A percentile compares a stretch with the other conserved stretches of the same genome.
phyloP scores from a whole-genome alignment of 2,888 invertebrate genomes.

The Melinaea menophilus region DNA sequence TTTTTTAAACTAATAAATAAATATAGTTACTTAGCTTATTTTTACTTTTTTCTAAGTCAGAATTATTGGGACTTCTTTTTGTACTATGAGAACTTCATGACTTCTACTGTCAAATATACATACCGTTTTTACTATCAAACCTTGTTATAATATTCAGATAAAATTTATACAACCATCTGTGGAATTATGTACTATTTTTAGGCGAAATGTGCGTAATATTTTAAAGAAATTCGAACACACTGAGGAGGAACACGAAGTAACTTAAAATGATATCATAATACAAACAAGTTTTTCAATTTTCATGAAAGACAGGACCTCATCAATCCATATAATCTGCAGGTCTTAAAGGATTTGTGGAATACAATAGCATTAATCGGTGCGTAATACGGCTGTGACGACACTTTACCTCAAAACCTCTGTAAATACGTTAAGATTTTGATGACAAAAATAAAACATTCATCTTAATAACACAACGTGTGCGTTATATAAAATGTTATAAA shows the following conservation, averaged over 20 bases:
- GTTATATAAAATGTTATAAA: background rate
- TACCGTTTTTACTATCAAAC: too few species aligned
- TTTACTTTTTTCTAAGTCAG: too few species aligned
- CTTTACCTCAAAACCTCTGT: slow-evolving; percentile 17
- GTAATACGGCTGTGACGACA: slow-evolving; percentile 23
- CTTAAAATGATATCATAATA: too few species aligned
- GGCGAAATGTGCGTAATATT: too few species aligned
- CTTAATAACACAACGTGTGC: slow-evolving; percentile 6
- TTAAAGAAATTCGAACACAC: too few species aligned
- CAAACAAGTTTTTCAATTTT: slow-evolving; percentile 38
- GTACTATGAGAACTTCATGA: too few species aligned
- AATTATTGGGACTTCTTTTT: too few species aligned
- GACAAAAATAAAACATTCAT: slow-evolving; percentile 12
- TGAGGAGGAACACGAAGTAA: slow-evolving; percentile 1
- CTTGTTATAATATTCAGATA: too few species aligned
- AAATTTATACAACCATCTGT: too few species aligned
- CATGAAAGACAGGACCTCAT: slow-evolving; percentile 33
- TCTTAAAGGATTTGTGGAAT: slow-evolving; percentile 27
- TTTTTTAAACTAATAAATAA: too few species aligned
- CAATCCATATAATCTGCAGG: slow-evolving; percentile 33
- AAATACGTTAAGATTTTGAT: slow-evolving; percentile 14
- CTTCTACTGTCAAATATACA: too few species aligned
- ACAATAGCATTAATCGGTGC: slow-evolving; percentile 32
- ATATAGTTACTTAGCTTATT: too few species aligned
- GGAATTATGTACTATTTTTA: slow-evolving; percentile 3